Base-by-base conservation (phyloP, 64 coral and sea anemone genomes). In the Porites lutea region DNA sequence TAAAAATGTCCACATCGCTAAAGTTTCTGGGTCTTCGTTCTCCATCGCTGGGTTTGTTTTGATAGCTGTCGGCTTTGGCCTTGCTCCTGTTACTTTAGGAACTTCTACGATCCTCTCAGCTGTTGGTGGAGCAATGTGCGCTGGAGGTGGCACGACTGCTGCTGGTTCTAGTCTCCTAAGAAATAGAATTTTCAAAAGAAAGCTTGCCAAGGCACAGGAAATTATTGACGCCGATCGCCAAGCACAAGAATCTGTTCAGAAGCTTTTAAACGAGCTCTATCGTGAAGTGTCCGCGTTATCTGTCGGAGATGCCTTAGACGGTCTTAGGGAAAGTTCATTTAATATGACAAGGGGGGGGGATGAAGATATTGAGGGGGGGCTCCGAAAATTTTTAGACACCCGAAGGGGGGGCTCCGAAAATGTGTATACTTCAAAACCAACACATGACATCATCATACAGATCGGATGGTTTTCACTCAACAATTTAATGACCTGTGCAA, bases 21-120 rank as follows among this genome's bases (percentile, higher is more conserved):
- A 54, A 48, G 74, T 77, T 5, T 14, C 74, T 19, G 74, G 74
- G 21, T 12, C 12, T 16, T 74, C 90, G 23, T 52, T 57, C 2
- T 52, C 79, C 7, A 75, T 92, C 51, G 46, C 19, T 37, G 90
- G 90, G 44, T 7, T 27, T 77, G 13, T 52, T 19, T 1, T 92
- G 4, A 54, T 23, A 51, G 53, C 13, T 0, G 79, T 84, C 4
- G 89, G 79, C 4, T 83, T 91, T 64, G 89, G 70, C 18, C 78
- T 91, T 43, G 74, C 89, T 8, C 84, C 84, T 59, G 79, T 74
- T 19, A 91, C 89, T 5, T 91, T 91, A 23, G 89, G 89, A 50
- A 2, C 89, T 19, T 91, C 89, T 73, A 67, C 64, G 46, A 75
- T 86, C 75, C 57, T 92, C 12, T n/a, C 80, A 53, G 81, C n/a